These are phyloP conservation scores for Zoanthus sansibaricus DNA, from an alignment of 92 coral and sea anemone species.

Conservation along the genomic window DNA sequence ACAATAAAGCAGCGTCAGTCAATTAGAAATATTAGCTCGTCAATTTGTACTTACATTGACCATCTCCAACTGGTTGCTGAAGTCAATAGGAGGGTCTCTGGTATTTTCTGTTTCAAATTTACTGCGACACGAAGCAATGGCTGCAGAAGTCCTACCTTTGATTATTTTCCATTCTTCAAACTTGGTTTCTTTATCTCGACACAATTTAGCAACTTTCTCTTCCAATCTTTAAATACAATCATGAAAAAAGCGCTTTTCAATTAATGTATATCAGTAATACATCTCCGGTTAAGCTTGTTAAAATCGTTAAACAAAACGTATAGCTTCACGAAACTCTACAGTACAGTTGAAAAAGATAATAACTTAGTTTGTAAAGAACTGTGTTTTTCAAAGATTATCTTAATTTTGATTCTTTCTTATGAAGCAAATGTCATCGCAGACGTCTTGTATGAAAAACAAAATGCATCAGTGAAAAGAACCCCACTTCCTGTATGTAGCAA, in stretches of 20 bases:
- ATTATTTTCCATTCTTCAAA: constrained; percentile 7
- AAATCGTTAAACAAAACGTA: too few relatives aligned
- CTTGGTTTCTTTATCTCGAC: constrained; percentile 7
- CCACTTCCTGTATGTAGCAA: too few relatives aligned
- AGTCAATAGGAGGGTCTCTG: not conserved
- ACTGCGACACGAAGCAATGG: constrained; percentile 5
- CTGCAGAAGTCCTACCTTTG: not conserved
- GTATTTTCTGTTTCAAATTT: constrained; percentile 3
- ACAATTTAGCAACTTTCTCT: constrained; percentile 13
- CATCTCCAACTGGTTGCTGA: constrained; percentile 4
- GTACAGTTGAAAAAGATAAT: too few relatives aligned
- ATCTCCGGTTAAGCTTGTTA: too few relatives aligned
- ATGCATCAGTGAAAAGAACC: too few relatives aligned
- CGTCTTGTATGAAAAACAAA: too few relatives aligned
- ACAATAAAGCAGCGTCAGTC: not conserved
- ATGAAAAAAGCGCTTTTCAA: not conserved
- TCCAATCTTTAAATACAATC: constrained; percentile 5
- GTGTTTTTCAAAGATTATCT: too few relatives aligned
- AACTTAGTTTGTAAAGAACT: too few relatives aligned
- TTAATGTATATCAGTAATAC: too few relatives aligned
- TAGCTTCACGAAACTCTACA: too few relatives aligned
- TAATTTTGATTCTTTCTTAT: too few relatives aligned
- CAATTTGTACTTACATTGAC: constrained; percentile 1
- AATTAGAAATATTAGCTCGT: not conserved
- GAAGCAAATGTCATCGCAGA: too few relatives aligned